phyloP scores from a whole-genome alignment of 2,797 vertebrate species.

The Tapirus indicus region DNA sequence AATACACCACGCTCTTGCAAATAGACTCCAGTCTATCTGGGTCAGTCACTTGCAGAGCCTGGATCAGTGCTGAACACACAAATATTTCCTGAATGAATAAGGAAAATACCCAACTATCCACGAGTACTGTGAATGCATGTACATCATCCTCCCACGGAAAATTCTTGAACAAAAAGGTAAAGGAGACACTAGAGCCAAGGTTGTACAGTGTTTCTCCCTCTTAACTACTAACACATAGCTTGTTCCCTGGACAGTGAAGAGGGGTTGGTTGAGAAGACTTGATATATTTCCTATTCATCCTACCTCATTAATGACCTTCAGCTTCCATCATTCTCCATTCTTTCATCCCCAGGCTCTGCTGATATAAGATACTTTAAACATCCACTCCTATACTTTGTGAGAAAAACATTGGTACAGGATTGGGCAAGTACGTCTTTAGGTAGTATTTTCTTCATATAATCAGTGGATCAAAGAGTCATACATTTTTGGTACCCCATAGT shows the following conservation, averaged over 20 bases:
- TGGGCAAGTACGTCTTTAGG: neutral
- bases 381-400: neutral
- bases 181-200: neutral
- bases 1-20: neutral
- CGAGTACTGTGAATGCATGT: neutral
- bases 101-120: neutral
- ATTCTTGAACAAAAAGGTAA: neutral
- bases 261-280: neutral
- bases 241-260: neutral
- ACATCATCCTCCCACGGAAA: neutral
- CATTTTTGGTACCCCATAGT: neutral
- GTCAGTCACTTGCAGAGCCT: neutral
- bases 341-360: neutral
- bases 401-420: neutral
- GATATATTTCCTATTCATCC: neutral
- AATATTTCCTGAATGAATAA: neutral
- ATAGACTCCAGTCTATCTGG: neutral
- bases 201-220: neutral
- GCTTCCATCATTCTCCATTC: neutral
- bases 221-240: neutral
- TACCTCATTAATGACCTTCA: neutral
- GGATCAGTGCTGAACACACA: neutral
- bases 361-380: neutral
- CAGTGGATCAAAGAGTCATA: neutral
- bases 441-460: neutral